Evolutionary conservation across 2,888 invertebrate species (phyloP).

Genomic region (Aphodius granarius): DNA sequence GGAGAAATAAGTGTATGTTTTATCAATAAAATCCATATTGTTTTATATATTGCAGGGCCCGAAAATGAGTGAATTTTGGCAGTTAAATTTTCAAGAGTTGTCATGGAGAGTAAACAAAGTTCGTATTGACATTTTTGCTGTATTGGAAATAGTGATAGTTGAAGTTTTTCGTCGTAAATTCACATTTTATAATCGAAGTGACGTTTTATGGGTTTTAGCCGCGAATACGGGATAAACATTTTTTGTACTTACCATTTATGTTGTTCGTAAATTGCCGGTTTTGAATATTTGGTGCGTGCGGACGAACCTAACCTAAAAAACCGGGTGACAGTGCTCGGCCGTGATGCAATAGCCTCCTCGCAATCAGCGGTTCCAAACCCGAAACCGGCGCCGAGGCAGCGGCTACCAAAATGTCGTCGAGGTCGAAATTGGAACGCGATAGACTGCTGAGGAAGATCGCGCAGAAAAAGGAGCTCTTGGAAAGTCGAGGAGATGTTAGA

Average conservation of each 20-base stretch:
- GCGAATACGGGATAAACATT: not conserved
- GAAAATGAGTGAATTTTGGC: not conserved
- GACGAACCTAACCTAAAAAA: constrained; percentile 22
- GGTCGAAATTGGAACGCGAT: constrained; percentile 49
- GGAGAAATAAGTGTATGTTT: not conserved
- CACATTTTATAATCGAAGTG: not conserved
- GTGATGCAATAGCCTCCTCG: constrained; percentile 13
- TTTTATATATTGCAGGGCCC: not conserved
- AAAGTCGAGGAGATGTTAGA: constrained; percentile 55
- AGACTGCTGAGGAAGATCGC: constrained; percentile 55
- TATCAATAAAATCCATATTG: constrained; percentile 2
- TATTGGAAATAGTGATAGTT: not conserved
- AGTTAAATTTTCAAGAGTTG: constrained; percentile 26
- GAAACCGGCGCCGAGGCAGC: constrained; percentile 9
- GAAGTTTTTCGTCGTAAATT: not conserved
- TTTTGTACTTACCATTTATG: constrained; percentile 8
- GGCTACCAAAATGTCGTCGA: constrained; percentile 35
- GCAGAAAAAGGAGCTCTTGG: constrained; percentile 50
- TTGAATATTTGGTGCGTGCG: not conserved
- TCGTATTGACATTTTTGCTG: not conserved
- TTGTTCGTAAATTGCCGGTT: not conserved
- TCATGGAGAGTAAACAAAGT: constrained; percentile 38
- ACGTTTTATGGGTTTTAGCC: not conserved
- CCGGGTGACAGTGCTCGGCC: not conserved
- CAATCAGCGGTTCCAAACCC: constrained; percentile 1